These are phyloP conservation scores for Hymenopus coronatus DNA, from an alignment of 2,888 invertebrate genomes.

Conservation along the genomic window DNA sequence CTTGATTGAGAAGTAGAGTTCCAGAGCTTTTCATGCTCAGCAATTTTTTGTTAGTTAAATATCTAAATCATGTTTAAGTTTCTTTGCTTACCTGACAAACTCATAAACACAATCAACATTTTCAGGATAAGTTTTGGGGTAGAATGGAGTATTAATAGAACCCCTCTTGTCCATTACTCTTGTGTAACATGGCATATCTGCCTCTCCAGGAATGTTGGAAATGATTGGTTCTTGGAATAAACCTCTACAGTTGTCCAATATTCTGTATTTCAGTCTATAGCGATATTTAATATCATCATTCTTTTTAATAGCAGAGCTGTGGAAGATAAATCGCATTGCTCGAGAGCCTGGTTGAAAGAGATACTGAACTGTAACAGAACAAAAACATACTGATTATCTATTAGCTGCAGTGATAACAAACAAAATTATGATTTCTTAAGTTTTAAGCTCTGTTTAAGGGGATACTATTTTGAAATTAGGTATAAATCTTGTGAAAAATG, in stretches of 20 bases:
- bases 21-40: too few relatives aligned
- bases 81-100: conserved; percentile 39
- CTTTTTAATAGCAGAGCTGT: conserved; percentile 34
- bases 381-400: too few relatives aligned
- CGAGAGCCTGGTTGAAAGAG: conserved; percentile 41
- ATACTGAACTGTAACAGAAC: conserved; percentile 39
- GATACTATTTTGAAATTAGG: too few relatives aligned
- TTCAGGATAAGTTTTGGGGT: conserved; percentile 40
- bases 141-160: conserved; percentile 41
- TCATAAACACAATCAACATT: conserved; percentile 43
- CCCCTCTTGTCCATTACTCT: conserved; percentile 40
- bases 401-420: too few relatives aligned
- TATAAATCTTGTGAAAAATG: too few relatives aligned
- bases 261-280: conserved; percentile 39
- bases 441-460: too few relatives aligned
- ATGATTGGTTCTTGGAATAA: conserved; percentile 38
- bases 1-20: too few relatives aligned
- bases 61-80: neutral
- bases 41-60: neutral
- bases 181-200: conserved; percentile 40
- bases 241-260: conserved; percentile 37
- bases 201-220: conserved; percentile 7
- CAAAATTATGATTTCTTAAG: too few relatives aligned
- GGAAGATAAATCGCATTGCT: conserved; percentile 40
- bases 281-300: conserved; percentile 28